Percentiles rank a stretch among this genome's conserved stretches.
phyloP scores from a whole-genome alignment of 1,140 invertebrate genomes.

The Drosophila lacertosa region DNA sequence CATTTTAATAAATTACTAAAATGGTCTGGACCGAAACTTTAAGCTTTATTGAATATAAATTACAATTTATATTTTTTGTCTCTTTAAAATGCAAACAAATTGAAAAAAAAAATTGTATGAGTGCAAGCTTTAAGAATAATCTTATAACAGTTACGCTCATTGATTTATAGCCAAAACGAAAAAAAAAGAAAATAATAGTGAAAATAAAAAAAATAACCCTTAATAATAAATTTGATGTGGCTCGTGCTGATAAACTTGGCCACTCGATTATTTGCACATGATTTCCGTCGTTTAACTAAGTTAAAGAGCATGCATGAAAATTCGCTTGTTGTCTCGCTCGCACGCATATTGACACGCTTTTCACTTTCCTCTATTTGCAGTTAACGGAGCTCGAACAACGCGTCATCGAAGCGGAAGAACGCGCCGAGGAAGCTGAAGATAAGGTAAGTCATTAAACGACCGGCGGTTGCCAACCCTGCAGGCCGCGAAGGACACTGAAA shows the following conservation, averaged over 20 bases:
- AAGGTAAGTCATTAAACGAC: conserved; percentile 88
- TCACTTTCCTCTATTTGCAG: conserved; percentile 87
- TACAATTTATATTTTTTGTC: not conserved
- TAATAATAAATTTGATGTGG: conserved; percentile 21
- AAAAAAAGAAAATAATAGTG: not conserved
- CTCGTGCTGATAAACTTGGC: conserved; percentile 22
- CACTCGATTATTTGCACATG: conserved; percentile 51
- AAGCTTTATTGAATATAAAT: not conserved
- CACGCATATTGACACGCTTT: not conserved
- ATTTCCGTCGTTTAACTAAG: conserved; percentile 46
- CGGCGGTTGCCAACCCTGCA: conserved; percentile 16
- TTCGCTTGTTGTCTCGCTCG: no score
- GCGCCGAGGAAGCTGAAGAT: conserved; percentile 95
- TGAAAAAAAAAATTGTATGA: no score
- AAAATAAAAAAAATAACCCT: conserved; percentile 1
- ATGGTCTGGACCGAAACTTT: no score
- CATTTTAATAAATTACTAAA: no score
- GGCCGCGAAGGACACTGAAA: conserved; percentile 35
- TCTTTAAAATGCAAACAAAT: no score
- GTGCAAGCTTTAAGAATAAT: no score
- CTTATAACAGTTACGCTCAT: no score
- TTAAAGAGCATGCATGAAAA: not conserved
- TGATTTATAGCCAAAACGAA: not conserved
- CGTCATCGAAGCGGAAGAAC: conserved; percentile 94
- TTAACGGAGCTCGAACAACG: conserved; percentile 95